These are phyloP conservation scores for Trematocara unimaculatum DNA, from an alignment of 2,113 vertebrate genomes.

Conservation along the genomic window DNA sequence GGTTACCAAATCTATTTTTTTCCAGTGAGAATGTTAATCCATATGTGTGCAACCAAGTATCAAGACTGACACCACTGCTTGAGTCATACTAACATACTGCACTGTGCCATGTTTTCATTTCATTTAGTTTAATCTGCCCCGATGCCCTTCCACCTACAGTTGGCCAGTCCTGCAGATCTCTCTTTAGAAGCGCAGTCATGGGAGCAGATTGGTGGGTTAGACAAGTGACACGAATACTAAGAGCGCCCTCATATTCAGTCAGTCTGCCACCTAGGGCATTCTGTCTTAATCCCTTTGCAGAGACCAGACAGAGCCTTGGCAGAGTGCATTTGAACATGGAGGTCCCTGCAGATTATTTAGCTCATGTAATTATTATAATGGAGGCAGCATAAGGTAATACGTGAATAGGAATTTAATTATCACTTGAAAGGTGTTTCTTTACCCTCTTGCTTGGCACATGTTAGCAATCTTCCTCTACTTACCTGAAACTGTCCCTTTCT, in stretches of 20 bases:
- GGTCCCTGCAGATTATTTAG: constrained; percentile 64
- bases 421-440: constrained; percentile 47
- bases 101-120: constrained; percentile 16
- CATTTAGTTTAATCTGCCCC: constrained; percentile 9
- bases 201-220: constrained; percentile 48
- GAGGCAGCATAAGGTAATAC: constrained; percentile 54
- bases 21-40: background rate
- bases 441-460: background rate
- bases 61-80: background rate
- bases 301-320: constrained; percentile 47
- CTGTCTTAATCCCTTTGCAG: constrained; percentile 62
- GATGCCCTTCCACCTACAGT: constrained; percentile 23
- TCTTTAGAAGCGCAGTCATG: constrained; percentile 41
- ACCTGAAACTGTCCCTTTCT: background rate
- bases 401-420: constrained; percentile 55
- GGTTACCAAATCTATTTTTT: background rate
- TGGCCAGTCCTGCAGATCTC: constrained; percentile 18
- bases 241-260: constrained; percentile 50
- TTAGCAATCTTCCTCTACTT: background rate
- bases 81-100: constrained; percentile 16
- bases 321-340: constrained; percentile 43
- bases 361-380: constrained; percentile 70
- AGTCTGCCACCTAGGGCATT: constrained; percentile 45
- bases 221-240: constrained; percentile 66
- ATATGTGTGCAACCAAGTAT: constrained; percentile 18